phyloP scores from a whole-genome alignment of 2,113 vertebrate species.

The Danio rerio region GRCz12tu NC_133180.1:35637501-35638000 shows the following conservation, averaged over 20 bases:
- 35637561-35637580: constrained; percentile 63
- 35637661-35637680: constrained; percentile 64
- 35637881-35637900: constrained; percentile 30
- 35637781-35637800: constrained; percentile 24
- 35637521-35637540: constrained; percentile 71
- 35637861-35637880: background rate
- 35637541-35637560: constrained; percentile 71
- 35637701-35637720: constrained; percentile 67
- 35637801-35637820: constrained; percentile 10
- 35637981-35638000: background rate
- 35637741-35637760: constrained; percentile 58
- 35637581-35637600: constrained; percentile 54
- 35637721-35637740: constrained; percentile 51
- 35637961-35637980: no score
- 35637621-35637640: constrained; percentile 32
- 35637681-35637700: constrained; percentile 60
- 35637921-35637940: no score
- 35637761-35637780: constrained; percentile 41
- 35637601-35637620: constrained; percentile 74
- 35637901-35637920: background rate
- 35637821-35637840: constrained; percentile 28
- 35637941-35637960: no score
- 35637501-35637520: constrained; percentile 81
- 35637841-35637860: background rate
- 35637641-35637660: constrained; percentile 56